Evolutionary conservation across 1,140 invertebrate genomes (phyloP), one percentile per base, ranked within the genome.

Genomic region (Aphidius gifuensis): DNA sequence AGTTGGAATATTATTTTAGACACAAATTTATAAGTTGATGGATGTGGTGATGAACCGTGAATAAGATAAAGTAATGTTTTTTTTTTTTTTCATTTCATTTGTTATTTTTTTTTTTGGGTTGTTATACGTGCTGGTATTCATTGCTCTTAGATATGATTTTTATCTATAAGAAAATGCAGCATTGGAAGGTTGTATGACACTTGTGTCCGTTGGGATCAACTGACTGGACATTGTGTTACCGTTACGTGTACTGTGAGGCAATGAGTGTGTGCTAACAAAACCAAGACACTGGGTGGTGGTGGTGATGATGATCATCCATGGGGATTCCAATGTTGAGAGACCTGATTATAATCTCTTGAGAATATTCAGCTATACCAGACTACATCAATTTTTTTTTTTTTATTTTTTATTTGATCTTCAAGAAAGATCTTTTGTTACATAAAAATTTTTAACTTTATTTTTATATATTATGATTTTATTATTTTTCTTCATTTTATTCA

Each of bases 91-190:
- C 16, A 16, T 16, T 16, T 16, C 16, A 16, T 16, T 16, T 16
- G 16, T 16, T 16, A 16, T 16, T 16, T 16, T 16, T 16, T 32
- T 32, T 32, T 32, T 32, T 32, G 23, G 23, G 4, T 32, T 32
- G 23, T 32, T 66, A 65, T 65, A 71, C 72, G 69, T 72, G 72
- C 67, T 64, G 69, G 71, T 65, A 68, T 70, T 64, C 66, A 53
- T 57, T 62, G 50, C 46, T 67, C 6, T 4, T 38, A 40, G 8
- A 5, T 38, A 58, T 47, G 38, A 58, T 47, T 55, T 38, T 16
- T 55, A n/a, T 32, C 23, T 1, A 53, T 53, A 53, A 40, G 40
- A n/a, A 16, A 55, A 32, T 32, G 38, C 53, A 42, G 42, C 53
- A 55, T 16, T 16, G 16, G 16, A 16, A 16, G 16, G 16, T 16